These are phyloP conservation scores for Temnothorax curvispinosus DNA, from an alignment of 1,140 invertebrate genomes.

Conservation along the genomic window DNA sequence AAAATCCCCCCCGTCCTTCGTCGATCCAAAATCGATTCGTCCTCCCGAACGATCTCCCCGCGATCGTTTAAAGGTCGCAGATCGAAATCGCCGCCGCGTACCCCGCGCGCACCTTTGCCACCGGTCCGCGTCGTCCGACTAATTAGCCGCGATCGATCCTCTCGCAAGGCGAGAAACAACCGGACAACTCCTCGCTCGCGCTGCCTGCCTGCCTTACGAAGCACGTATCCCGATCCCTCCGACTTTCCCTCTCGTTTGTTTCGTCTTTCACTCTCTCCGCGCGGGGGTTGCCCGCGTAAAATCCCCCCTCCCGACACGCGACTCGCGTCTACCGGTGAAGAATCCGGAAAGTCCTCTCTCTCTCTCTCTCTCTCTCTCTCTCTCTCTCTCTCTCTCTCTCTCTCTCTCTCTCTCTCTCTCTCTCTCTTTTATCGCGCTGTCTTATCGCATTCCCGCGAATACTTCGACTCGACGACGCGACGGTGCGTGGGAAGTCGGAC, in stretches of 20 bases:
- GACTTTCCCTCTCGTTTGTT: conserved; percentile 55
- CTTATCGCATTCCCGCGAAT: not conserved
- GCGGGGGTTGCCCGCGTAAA: not conserved
- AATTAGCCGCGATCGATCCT: conserved; percentile 41
- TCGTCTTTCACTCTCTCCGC: conserved; percentile 32
- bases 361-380: too few relatives aligned
- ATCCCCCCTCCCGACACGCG: not conserved
- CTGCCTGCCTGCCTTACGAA: too few relatives aligned
- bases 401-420: too few relatives aligned
- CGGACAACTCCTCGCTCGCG: not conserved
- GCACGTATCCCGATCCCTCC: not conserved
- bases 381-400: too few relatives aligned
- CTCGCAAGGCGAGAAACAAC: conserved; percentile 7
- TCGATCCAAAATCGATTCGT: not conserved
- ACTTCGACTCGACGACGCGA: not conserved
- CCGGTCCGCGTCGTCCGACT: not conserved
- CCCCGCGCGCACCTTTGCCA: not conserved
- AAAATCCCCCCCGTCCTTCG: not conserved
- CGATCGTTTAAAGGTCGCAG: not conserved
- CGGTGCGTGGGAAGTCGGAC: not conserved
- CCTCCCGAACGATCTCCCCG: not conserved
- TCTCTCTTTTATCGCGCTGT: not conserved
- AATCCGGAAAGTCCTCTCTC: not conserved
- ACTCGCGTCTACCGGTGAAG: not conserved
- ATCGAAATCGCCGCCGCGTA: not conserved